Evolutionary conservation across 2,797 vertebrate species (phyloP).

Genomic region (Myiothlypis coronata): DNA sequence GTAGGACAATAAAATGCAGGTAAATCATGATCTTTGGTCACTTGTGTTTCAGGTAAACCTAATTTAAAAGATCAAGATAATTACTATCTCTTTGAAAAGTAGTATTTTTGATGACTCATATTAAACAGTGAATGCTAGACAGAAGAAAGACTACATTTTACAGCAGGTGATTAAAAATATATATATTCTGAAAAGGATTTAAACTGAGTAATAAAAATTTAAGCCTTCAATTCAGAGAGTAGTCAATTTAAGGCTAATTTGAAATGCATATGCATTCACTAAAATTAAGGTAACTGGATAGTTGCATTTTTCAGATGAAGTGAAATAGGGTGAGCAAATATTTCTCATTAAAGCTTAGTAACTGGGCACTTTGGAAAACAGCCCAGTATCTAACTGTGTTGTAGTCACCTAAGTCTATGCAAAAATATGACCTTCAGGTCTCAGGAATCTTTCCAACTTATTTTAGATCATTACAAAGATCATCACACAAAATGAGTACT

Average conservation of each 20-base stretch:
- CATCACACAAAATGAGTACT: not conserved
- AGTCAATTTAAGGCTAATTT: not conserved
- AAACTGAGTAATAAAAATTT: not conserved
- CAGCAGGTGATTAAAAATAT: not conserved
- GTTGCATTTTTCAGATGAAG: not conserved
- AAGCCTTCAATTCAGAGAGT: not conserved
- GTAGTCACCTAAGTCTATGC: not conserved
- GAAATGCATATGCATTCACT: not conserved
- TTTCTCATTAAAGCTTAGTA: not conserved
- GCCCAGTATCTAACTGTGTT: not conserved
- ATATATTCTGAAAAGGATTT: not conserved
- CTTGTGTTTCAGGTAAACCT: not conserved
- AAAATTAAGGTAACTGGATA: not conserved
- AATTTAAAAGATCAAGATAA: not conserved
- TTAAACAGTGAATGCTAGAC: not conserved
- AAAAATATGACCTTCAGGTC: not conserved
- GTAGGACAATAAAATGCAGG: not conserved
- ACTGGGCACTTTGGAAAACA: not conserved
- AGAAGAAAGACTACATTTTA: not conserved
- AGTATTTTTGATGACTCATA: not conserved
- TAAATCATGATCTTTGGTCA: not conserved
- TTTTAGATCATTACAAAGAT: not conserved
- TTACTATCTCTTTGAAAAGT: not conserved
- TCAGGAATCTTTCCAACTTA: not conserved
- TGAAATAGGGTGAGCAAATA: not conserved